Percentiles rank a stretch among this genome's conserved stretches.
Evolutionary conservation across 2,113 vertebrate species (phyloP).

Genomic region (Onychorhynchus coronatus): DNA sequence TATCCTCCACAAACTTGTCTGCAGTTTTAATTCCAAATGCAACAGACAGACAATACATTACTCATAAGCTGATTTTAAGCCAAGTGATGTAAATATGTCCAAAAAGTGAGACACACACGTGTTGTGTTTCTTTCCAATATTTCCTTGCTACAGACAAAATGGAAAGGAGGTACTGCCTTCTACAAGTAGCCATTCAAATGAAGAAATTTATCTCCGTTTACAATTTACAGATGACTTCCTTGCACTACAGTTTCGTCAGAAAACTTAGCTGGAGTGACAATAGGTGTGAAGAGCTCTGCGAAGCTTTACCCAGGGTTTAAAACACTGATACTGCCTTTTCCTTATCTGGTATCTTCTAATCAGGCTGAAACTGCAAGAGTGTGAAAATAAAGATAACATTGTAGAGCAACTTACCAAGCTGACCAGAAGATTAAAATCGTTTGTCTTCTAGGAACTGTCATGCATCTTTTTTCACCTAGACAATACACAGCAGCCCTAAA

Average conservation of each 20-base stretch:
- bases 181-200: neutral
- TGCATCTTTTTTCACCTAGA: neutral
- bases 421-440: neutral
- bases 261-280: neutral
- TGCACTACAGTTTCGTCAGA: neutral
- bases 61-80: constrained; percentile 2
- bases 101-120: neutral
- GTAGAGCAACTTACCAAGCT: neutral
- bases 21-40: neutral
- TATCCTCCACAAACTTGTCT: constrained; percentile 70
- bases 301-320: neutral
- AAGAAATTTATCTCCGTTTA: neutral
- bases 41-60: constrained; percentile 30
- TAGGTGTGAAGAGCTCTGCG: neutral
- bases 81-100: neutral
- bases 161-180: neutral
- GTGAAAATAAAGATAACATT: neutral
- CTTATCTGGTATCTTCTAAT: neutral
- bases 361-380: neutral
- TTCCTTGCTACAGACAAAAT: neutral
- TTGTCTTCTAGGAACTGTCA: neutral
- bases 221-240: neutral
- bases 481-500: neutral
- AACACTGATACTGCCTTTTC: neutral
- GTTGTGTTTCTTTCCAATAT: neutral